Conservation (phyloP, 2,797 vertebrate species). For the Aeoliscus strigatus region DNA sequence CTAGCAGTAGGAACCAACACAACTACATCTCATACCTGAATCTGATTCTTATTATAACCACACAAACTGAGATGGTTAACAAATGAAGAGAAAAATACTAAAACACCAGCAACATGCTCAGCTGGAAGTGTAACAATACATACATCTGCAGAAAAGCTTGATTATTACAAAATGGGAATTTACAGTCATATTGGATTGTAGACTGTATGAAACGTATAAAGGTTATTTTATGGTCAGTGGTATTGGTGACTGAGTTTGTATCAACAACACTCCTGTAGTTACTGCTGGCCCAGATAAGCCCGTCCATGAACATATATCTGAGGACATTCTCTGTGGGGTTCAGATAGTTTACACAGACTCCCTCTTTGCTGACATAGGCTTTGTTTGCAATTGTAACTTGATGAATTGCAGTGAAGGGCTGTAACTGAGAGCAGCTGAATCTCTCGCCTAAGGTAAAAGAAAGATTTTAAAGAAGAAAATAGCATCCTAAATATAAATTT, state of each 20-base stretch:
- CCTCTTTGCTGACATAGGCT: constrained; percentile 27
- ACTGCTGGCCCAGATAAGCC: constrained; percentile 30
- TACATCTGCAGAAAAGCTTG: constrained; percentile 21
- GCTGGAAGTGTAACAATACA: constrained; percentile 9
- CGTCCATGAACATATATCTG: constrained; percentile 4
- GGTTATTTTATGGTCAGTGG: constrained; percentile 9
- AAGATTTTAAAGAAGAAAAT: constrained; percentile 30
- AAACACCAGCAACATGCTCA: too few species aligned
- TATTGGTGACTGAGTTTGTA: constrained; percentile 18
- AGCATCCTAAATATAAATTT: constrained; percentile 35
- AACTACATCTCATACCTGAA: too few species aligned
- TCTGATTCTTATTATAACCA: too few species aligned
- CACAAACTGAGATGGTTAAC: too few species aligned
- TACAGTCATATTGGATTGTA: constrained; percentile 18
- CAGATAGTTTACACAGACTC: constrained; percentile 26
- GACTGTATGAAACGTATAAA: constrained; percentile 36
- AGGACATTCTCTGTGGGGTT: constrained; percentile 20
- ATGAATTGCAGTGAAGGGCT: constrained; percentile 41
- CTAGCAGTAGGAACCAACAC: too few species aligned
- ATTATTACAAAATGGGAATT: constrained; percentile 8
- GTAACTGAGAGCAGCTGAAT: constrained; percentile 44
- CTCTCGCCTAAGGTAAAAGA: constrained; percentile 38
- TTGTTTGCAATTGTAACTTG: constrained; percentile 51
- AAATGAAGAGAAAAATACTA: too few species aligned
- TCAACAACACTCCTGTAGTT: constrained; percentile 13